Percentiles rank a stretch among this genome's conserved stretches.
phyloP scores from a whole-genome alignment of 2,113 vertebrate genomes.

The Opisthocomus hoazin region DNA sequence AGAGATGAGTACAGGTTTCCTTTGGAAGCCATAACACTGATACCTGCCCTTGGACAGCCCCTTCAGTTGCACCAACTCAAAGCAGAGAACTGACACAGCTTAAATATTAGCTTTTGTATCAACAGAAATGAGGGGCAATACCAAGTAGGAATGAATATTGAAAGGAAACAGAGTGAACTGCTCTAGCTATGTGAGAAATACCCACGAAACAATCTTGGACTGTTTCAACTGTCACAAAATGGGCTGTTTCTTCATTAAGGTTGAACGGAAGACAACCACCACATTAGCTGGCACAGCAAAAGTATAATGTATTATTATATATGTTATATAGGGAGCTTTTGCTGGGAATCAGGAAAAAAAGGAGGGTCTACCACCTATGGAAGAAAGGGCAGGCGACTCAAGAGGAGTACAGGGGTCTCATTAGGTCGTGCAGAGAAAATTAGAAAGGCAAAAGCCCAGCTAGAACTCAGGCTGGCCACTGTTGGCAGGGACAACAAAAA shows the following conservation, averaged over 20 bases:
- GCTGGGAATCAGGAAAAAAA: no score
- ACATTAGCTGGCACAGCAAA: neutral
- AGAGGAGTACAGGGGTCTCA: no score
- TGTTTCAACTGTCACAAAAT: neutral
- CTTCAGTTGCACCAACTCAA: neutral
- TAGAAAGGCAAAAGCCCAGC: no score
- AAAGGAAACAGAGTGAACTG: neutral
- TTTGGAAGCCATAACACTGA: neutral
- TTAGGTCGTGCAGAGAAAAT: no score
- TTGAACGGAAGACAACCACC: neutral
- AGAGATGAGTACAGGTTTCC: neutral
- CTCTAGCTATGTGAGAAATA: neutral
- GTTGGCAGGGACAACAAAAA: no score
- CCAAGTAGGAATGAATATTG: neutral
- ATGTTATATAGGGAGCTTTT: no score
- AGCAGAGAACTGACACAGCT: neutral
- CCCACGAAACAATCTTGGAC: neutral
- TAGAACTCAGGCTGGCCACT: no score
- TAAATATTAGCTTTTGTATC: neutral
- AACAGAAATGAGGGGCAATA: neutral
- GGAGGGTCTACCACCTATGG: no score
- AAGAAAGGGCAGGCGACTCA: no score
- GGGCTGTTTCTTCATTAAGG: neutral
- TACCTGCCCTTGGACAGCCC: neutral
- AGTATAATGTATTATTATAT: neutral